Evolutionary conservation across 2,113 vertebrate genomes (phyloP), one percentile per base, ranked within the genome.

Genomic region (Vidua chalybeata): DNA sequence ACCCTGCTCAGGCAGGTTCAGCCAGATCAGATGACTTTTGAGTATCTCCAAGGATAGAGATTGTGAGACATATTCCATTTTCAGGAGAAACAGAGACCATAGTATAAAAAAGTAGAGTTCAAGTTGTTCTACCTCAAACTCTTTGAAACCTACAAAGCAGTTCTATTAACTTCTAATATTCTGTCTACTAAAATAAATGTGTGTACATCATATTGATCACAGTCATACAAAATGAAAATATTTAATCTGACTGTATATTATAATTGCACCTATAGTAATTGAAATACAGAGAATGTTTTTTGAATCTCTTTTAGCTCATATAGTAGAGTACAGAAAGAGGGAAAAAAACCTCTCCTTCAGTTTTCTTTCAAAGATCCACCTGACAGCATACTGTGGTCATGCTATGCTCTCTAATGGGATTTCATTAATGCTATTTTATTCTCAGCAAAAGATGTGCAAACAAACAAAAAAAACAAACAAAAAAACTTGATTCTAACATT

Each of bases 311-410:
- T 54, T 54, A 56, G 31, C 31, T 37, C 3, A 43, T 12, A 4
- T 54, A 16, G 2, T n/a, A 80, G 2, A 35, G 1, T 10, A 55
- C 2, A 18, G 35, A 73, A 59, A 49, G 6, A 64, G 15, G 31
- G 8, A 13, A 33, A 41, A 23, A 17, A 17, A 11, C 1, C 0
- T 3, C 0, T 2, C 7, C 6, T 62, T 61, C 12, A 7, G 1
- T 82, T 83, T 72, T 72, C 20, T 68, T 90, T 78, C 30, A 23
- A 28, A 51, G 13, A 26, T 31, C 18, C 13, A 69, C 10, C 30
- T 39, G 21, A 54, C 2, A 55, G 7, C 11, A 77, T 1, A 49
- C 1, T 1, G 2, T 73, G 6, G 52, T 59, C 30, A 59, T 21
- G 2, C 7, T 45, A 9, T 45, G 4, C 3, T 6, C 13, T n/a